A percentile compares a stretch with the other conserved stretches of the same genome.
Evolutionary conservation across 2,797 vertebrate genomes (phyloP).

Genomic region (Pelobates cultripes): DNA sequence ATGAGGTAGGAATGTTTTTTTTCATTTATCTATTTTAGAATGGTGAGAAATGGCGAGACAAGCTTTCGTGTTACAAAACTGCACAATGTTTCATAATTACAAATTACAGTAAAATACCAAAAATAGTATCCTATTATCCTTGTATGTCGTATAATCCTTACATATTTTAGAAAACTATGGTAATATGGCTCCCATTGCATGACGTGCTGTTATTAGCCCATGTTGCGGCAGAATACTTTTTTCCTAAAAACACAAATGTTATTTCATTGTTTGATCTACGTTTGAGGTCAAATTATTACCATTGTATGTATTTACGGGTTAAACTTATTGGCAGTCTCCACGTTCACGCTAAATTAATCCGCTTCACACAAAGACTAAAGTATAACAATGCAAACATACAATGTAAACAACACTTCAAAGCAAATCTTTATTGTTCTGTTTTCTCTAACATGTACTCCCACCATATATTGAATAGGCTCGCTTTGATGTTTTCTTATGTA

Average conservation of each 20-base stretch:
- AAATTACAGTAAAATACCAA: too few species aligned
- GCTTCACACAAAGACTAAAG: neutral
- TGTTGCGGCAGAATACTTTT: slow-evolving; percentile 26
- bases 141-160: slow-evolving; percentile 34
- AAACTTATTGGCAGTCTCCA: neutral
- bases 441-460: slow-evolving; percentile 15
- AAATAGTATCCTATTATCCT: slow-evolving; percentile 30
- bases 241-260: too few species aligned
- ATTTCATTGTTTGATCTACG: too few species aligned
- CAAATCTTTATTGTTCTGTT: neutral
- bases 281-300: neutral
- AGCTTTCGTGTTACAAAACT: neutral
- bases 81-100: slow-evolving; percentile 41
- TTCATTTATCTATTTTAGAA: slow-evolving; percentile 1
- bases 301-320: neutral
- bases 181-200: slow-evolving; percentile 17
- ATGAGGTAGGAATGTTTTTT: slow-evolving; percentile 66
- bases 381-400: neutral
- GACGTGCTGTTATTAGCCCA: slow-evolving; percentile 5
- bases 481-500: slow-evolving; percentile 30
- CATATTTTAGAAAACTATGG: neutral
- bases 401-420: slow-evolving; percentile 35
- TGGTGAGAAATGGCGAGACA: too few species aligned
- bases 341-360: neutral
- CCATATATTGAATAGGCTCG: neutral